Conservation (phyloP, 2,113 vertebrate species). For the Zootoca vivipara region DNA sequence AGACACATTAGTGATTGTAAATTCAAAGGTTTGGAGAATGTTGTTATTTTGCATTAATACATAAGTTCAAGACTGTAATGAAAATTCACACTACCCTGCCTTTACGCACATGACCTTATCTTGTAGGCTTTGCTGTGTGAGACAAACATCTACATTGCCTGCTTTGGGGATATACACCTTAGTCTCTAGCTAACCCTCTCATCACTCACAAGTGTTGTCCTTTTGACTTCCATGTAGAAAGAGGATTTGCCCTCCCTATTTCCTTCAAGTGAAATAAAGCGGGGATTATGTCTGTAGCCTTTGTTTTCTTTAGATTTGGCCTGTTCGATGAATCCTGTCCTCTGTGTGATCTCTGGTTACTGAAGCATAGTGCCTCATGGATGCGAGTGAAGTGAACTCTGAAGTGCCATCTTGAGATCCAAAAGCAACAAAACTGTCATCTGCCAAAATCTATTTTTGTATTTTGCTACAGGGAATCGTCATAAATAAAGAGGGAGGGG, state of each 20-base stretch:
- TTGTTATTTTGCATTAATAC: neutral
- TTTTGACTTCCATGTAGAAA: constrained; percentile 29
- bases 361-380: neutral
- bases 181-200: neutral
- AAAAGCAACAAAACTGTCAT: constrained; percentile 66
- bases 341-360: constrained; percentile 20
- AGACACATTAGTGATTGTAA: neutral
- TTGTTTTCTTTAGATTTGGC: neutral
- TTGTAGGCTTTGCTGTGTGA: neutral
- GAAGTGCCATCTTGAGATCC: constrained; percentile 57
- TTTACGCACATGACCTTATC: neutral
- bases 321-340: neutral
- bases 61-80: neutral
- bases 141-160: neutral
- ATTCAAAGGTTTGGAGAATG: neutral
- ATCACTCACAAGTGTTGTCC: constrained; percentile 2
- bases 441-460: constrained; percentile 69
- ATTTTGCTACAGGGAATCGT: constrained; percentile 57
- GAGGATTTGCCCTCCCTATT: neutral
- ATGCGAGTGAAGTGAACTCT: constrained; percentile 29
- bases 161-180: neutral
- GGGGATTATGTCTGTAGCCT: neutral
- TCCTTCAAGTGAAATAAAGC: constrained; percentile 34
- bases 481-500: constrained; percentile 65
- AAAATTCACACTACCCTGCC: neutral